A percentile compares a stretch with the other conserved stretches of the same genome.
These are phyloP conservation scores for Rhadina sibilatrix DNA, from an alignment of 2,113 vertebrate genomes.

Conservation along the genomic window DNA sequence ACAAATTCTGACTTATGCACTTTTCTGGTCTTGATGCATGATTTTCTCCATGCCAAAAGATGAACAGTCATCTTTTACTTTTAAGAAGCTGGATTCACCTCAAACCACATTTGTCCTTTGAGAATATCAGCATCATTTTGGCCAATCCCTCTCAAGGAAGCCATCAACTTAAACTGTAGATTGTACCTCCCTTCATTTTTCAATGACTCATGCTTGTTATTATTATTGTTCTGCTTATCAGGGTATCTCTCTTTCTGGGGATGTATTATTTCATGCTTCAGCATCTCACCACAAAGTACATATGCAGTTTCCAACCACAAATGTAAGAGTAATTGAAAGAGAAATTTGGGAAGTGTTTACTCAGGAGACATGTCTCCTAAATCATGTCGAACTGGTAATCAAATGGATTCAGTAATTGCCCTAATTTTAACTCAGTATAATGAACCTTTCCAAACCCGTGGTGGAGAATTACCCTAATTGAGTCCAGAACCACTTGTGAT, in stretches of 20 bases:
- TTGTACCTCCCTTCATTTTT: slow-evolving; percentile 11
- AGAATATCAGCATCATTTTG: neutral
- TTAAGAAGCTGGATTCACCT: neutral
- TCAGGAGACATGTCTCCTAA: neutral
- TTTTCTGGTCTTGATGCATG: neutral
- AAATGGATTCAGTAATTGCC: neutral
- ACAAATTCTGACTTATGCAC: neutral
- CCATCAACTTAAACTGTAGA: neutral
- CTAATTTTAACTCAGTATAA: slow-evolving; percentile 23
- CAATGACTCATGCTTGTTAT: neutral
- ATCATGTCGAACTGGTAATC: neutral
- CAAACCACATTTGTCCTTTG: neutral
- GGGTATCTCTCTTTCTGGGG: neutral
- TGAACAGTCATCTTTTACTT: neutral
- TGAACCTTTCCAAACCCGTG: neutral
- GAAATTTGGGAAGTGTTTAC: neutral
- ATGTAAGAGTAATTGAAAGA: neutral
- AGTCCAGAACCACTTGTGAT: neutral
- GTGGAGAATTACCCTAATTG: neutral
- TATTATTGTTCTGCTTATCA: slow-evolving; percentile 37
- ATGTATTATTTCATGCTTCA: slow-evolving; percentile 3
- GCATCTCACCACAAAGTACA: slow-evolving; percentile 4
- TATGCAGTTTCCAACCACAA: slow-evolving; percentile 1
- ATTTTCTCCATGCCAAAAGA: neutral
- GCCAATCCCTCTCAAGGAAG: neutral